Evolutionary conservation across 2,113 vertebrate species (phyloP).

Genomic region (Ancistrus triradiatus): DNA sequence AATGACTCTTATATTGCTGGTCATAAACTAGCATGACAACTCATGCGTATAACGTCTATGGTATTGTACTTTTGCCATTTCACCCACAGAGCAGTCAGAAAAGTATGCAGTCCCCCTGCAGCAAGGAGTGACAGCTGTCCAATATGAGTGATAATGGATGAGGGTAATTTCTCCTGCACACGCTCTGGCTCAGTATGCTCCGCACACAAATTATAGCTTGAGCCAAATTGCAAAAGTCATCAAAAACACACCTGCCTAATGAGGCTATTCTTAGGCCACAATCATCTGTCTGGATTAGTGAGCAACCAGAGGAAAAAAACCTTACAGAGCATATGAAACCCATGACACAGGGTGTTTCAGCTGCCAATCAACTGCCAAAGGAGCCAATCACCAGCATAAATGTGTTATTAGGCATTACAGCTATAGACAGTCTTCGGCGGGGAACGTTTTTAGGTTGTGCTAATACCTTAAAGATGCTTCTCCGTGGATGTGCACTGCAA

Average conservation of each 20-base stretch:
- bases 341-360: slow-evolving; percentile 11
- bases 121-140: slow-evolving; percentile 17
- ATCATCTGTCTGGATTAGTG: slow-evolving; percentile 48
- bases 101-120: neutral
- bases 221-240: slow-evolving; percentile 41
- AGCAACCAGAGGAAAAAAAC: slow-evolving; percentile 38
- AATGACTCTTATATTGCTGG: too few relatives aligned
- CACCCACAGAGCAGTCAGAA: slow-evolving; percentile 4
- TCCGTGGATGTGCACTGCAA: too few relatives aligned
- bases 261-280: slow-evolving; percentile 58
- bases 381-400: slow-evolving; percentile 36
- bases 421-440: slow-evolving; percentile 42
- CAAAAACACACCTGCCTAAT: slow-evolving; percentile 49
- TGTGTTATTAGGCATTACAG: slow-evolving; percentile 53
- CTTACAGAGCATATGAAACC: slow-evolving; percentile 1
- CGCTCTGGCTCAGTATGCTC: slow-evolving; percentile 7
- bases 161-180: slow-evolving; percentile 10
- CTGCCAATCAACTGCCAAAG: slow-evolving; percentile 13
- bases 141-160: slow-evolving; percentile 39
- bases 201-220: slow-evolving; percentile 20
- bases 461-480: too few relatives aligned
- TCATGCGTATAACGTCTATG: too few relatives aligned
- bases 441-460: slow-evolving; percentile 47
- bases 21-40: too few relatives aligned
- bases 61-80: too few relatives aligned